Evolutionary conservation across 2,797 vertebrate species (phyloP), one percentile per base, ranked within the genome.

Genomic region (Sus cebifrons): DNA sequence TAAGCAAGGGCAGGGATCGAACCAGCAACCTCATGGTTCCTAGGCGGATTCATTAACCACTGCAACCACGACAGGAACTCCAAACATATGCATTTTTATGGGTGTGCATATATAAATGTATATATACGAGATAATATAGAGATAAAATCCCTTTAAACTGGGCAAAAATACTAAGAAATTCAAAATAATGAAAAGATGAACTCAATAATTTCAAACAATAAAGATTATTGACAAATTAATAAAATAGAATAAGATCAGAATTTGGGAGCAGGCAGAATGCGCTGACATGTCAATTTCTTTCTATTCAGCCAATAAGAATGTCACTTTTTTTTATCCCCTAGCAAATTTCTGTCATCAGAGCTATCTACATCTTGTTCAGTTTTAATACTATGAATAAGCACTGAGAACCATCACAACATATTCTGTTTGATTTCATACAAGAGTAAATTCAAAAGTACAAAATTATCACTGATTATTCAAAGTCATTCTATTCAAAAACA

Each of bases 391-490:
- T 17, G 36, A 68, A 68, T 79, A 78, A n/a, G 20, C 7, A 79
- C 4, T n/a, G 6, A 68, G 36, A n/a, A 40, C 12, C 11, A 75
- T 3, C 21, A 78, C 16, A 36, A 68, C 49, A 5, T 75, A 81
- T 52, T 92, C n/a, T 20, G 3, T 49, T 84, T 79, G 18, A 27
- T 21, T 60, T 68, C 60, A 68, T 18, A 6, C n/a, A 77, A 64
- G 3, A 36, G 16, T 64, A 86, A 71, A 81, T 92, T 79, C 7
- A 94, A 94, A 95, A 78, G 6, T 44, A 62, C n/a, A 91, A n/a
- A 62, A 64, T n/a, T n/a, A 29, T 73, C 64, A 73, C 23, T 83
- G 4, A 79, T 96, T 49, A 89, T 56, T 62, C 20, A 60, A 89
- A n/a, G 12, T 68, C 49, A 89, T 54, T 77, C 14, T 81, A 52